phyloP scores from a whole-genome alignment of 2,797 vertebrate genomes.

The Cyclura pinguis region DNA sequence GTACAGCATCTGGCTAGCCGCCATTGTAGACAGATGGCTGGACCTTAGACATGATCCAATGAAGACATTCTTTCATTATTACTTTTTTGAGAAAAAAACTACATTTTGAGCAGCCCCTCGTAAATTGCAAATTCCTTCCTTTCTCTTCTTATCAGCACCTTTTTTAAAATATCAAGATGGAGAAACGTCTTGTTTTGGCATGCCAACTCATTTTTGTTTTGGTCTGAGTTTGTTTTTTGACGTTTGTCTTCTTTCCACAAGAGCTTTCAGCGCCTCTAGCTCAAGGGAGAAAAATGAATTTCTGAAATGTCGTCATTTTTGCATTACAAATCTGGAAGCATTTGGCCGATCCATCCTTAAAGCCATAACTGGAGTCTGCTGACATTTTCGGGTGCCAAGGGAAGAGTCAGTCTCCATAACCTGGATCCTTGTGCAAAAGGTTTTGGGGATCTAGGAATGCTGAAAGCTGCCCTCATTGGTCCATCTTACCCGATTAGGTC shows the following conservation, averaged over 20 bases:
- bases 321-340: neutral
- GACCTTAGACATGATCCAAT: neutral
- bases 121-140: neutral
- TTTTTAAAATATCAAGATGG: neutral
- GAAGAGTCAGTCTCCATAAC: neutral
- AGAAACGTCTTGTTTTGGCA: neutral
- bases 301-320: slow-evolving; percentile 4
- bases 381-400: neutral
- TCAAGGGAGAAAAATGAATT: slow-evolving; percentile 15
- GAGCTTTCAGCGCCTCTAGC: slow-evolving; percentile 4
- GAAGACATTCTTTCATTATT: no score
- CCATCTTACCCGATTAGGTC: neutral
- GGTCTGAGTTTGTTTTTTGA: neutral
- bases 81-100: neutral
- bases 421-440: neutral
- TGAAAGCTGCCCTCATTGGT: neutral
- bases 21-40: neutral
- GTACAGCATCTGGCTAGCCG: neutral
- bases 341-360: neutral
- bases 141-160: neutral
- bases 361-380: neutral
- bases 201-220: neutral
- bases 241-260: neutral
- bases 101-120: neutral
- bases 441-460: neutral